Evolutionary conservation across 1,140 invertebrate genomes (phyloP).

Genomic region (Hycleus phaleratus): DNA sequence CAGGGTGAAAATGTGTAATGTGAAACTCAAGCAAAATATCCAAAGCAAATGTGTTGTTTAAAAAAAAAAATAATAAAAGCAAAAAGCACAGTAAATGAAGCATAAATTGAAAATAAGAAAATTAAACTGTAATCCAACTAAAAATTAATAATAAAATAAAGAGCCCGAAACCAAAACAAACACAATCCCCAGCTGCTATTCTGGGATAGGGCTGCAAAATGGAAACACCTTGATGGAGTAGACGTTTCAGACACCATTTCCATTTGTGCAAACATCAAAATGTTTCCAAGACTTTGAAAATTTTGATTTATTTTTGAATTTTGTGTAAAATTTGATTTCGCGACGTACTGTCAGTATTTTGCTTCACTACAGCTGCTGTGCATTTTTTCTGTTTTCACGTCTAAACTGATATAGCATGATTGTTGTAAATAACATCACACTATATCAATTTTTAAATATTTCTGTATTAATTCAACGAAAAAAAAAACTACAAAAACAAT

Average conservation of each 20-base stretch:
- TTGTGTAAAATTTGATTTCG: background rate
- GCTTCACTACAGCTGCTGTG: slow-evolving; percentile 14
- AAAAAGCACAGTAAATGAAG: slow-evolving; percentile 27
- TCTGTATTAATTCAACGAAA: background rate
- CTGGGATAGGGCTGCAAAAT: slow-evolving; percentile 26
- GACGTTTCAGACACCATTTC: slow-evolving; percentile 36
- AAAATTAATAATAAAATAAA: slow-evolving; percentile 17
- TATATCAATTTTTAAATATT: background rate
- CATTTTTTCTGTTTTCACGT: slow-evolving; percentile 1
- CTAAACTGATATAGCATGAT: background rate
- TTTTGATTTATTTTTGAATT: background rate
- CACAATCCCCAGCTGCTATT: slow-evolving; percentile 35
- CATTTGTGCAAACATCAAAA: slow-evolving; percentile 38
- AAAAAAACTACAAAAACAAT: background rate
- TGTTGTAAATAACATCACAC: background rate
- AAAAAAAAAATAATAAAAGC: slow-evolving; percentile 8
- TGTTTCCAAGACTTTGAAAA: slow-evolving; percentile 39
- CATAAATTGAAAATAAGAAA: slow-evolving; percentile 14
- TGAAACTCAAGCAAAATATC: slow-evolving; percentile 26
- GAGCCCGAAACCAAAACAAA: slow-evolving; percentile 36
- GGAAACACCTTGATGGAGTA: slow-evolving; percentile 46
- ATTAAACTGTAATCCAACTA: background rate
- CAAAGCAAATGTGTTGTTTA: slow-evolving; percentile 12
- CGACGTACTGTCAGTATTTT: background rate
- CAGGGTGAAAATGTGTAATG: background rate